Base-by-base conservation (phyloP, 2,113 vertebrate species). In the Daphoenositta chrysoptera region DNA sequence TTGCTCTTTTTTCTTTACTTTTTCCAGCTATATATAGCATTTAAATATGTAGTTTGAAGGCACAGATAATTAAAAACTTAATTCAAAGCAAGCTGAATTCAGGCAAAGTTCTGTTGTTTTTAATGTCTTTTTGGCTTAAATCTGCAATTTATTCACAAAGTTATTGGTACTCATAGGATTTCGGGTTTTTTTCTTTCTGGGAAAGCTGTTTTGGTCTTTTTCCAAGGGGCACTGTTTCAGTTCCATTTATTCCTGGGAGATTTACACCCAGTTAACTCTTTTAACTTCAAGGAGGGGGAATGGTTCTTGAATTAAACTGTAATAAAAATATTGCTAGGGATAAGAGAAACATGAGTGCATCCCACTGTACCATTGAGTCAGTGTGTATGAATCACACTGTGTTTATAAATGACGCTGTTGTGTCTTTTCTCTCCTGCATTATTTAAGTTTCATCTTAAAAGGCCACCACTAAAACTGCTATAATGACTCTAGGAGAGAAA, bases 221-320 rank as follows among this genome's bases (percentile, higher is more conserved):
- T 96, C 88, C 90, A 88, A 92, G 63, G 58, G 79, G 63, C 71
- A 90, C 83, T 86, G n/a, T 81, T 96, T 92, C 54, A 61, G 69
- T 93, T 94, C 71, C 58, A 57, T 71, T 87, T 93, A 69, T 72
- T 92, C 56, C 56, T 56, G 12, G 10, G 86, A 92, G 75, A 90
- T 86, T 95, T 94, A 90, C 45, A 94, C 42, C 63, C 70, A 91
- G 60, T 95, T 94, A 96, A 95, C 79, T 94, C 64, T 93, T 91
- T 79, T 91, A 64, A 75, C 56, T 94, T 93, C 77, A 82, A 82
- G 73, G 30, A 81, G 37, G 54, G 6, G 37, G 53, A 87, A 79
- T 23, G 5, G 20, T 63, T 90, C 69, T 60, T 84, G 53, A 82
- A 81, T 68, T 89, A 89, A 58, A 78, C 28, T 37, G 26, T 21